These are phyloP conservation scores for Danio choprae DNA, from an alignment of 2,797 vertebrate genomes.

Conservation along the genomic window DNA sequence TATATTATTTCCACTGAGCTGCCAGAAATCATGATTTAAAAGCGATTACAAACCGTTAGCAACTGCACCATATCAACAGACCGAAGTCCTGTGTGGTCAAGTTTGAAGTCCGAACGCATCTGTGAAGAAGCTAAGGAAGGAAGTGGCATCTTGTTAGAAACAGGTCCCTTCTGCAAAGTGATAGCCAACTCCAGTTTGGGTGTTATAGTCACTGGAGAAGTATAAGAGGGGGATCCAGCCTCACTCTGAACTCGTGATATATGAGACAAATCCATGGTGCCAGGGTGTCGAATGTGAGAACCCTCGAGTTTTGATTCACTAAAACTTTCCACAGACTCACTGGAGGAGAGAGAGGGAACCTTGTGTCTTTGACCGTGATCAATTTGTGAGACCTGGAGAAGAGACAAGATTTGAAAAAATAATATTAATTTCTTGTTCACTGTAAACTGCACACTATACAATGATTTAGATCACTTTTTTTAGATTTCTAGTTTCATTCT, in stretches of 20 bases:
- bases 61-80: slow-evolving; percentile 97
- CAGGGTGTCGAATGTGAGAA: slow-evolving; percentile 83
- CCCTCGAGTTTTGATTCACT: slow-evolving; percentile 89
- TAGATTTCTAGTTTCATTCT: too few species aligned
- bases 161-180: slow-evolving; percentile 75
- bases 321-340: slow-evolving; percentile 68
- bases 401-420: neutral
- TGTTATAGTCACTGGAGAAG: slow-evolving; percentile 85
- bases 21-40: neutral
- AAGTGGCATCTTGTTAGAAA: slow-evolving; percentile 75
- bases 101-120: slow-evolving; percentile 83
- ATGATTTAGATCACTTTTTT: too few species aligned
- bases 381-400: slow-evolving; percentile 76
- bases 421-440: neutral
- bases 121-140: slow-evolving; percentile 77
- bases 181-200: slow-evolving; percentile 85
- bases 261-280: slow-evolving; percentile 85
- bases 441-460: neutral
- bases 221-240: slow-evolving; percentile 87
- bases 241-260: slow-evolving; percentile 84
- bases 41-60: slow-evolving; percentile 82
- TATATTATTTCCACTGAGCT: neutral
- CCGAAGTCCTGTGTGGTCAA: slow-evolving; percentile 85
- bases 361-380: slow-evolving; percentile 87
- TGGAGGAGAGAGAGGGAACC: slow-evolving; percentile 81